Percentiles rank a stretch among this genome's conserved stretches.
phyloP scores from a whole-genome alignment of 2,888 invertebrate species.

The Pristionchus fissidentatus region DNA sequence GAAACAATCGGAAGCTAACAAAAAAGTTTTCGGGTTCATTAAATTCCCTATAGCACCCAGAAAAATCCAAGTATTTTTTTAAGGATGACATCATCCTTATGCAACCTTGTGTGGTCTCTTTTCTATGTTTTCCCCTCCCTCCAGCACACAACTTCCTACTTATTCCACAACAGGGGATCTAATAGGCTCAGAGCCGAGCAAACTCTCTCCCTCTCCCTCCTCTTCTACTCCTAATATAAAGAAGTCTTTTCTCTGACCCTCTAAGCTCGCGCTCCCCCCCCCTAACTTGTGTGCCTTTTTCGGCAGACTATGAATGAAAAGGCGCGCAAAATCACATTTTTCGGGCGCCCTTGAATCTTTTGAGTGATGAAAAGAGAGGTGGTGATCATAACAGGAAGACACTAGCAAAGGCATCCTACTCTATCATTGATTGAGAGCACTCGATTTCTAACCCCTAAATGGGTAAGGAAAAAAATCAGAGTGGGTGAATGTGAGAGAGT shows the following conservation, averaged over 20 bases:
- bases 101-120: neutral
- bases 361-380: neutral
- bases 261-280: neutral
- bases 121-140: neutral
- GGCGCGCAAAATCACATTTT: conserved; percentile 37
- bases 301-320: conserved; percentile 20
- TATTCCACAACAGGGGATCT: conserved; percentile 41
- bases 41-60: no score
- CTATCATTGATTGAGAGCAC: no score
- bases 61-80: no score
- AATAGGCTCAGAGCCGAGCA: conserved; percentile 9
- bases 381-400: conserved; percentile 14
- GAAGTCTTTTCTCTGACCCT: neutral
- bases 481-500: neutral
- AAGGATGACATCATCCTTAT: neutral
- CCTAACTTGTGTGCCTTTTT: neutral
- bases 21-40: no score
- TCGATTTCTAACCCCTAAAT: neutral
- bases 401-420: neutral
- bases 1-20: no score
- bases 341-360: neutral
- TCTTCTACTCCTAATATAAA: conserved; percentile 43
- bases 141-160: conserved; percentile 19
- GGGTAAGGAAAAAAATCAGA: neutral
- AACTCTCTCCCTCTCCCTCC: no score